Conservation (phyloP, 2,888 invertebrate species). For the Oscheius sp. region DNA sequence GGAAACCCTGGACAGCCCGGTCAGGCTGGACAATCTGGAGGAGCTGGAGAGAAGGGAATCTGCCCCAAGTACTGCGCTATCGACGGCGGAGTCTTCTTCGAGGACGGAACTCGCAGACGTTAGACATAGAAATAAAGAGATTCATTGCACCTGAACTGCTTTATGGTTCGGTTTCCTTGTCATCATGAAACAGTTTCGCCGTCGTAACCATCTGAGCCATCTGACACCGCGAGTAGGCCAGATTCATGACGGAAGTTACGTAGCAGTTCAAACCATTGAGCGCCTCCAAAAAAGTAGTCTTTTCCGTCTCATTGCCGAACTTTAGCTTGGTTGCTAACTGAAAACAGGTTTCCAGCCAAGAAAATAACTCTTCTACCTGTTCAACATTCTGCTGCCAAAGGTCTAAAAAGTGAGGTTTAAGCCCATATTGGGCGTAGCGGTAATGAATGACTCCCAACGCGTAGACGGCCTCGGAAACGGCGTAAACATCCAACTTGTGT, state of each 20-base stretch:
- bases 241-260: constrained; percentile 30
- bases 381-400: constrained; percentile 53
- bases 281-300: constrained; percentile 21
- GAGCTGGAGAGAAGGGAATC: constrained; percentile 60
- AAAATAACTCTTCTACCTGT: constrained; percentile 1
- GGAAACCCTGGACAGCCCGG: constrained; percentile 59
- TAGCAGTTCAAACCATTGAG: constrained; percentile 22
- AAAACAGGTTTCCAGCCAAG: neutral
- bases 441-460: constrained; percentile 43
- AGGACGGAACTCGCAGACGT: constrained; percentile 65
- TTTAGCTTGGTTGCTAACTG: constrained; percentile 31
- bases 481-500: constrained; percentile 43
- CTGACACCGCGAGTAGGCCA: constrained; percentile 34
- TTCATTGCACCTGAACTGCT: neutral
- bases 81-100: constrained; percentile 71
- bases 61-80: constrained; percentile 64
- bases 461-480: constrained; percentile 33
- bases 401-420: constrained; percentile 65
- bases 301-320: constrained; percentile 32
- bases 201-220: constrained; percentile 19
- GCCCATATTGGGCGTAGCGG: constrained; percentile 59
- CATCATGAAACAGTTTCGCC: constrained; percentile 17
- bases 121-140: neutral
- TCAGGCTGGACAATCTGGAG: constrained; percentile 49
- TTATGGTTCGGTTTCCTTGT: neutral